Conservation (phyloP, 2,888 invertebrate species). For the Amphipyra tragopoginis region DNA sequence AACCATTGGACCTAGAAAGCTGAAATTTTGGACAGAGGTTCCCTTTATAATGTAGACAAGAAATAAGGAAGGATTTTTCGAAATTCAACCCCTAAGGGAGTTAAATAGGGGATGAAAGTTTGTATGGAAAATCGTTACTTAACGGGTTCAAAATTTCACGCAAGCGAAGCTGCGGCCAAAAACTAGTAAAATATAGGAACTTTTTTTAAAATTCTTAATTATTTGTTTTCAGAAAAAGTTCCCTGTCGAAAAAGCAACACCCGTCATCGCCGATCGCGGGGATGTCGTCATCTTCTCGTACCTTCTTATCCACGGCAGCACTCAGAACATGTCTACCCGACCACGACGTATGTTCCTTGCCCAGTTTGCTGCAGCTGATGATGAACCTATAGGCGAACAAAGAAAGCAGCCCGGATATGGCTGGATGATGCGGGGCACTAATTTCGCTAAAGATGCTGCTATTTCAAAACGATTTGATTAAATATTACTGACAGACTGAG, state of each 20-base stretch:
- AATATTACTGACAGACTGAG: no score
- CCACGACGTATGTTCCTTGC: conserved; percentile 88
- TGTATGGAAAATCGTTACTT: no score
- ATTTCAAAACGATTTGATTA: conserved; percentile 47
- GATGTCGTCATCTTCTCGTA: conserved; percentile 90
- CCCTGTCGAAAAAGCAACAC: conserved; percentile 85
- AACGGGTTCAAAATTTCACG: no score
- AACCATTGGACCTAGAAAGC: no score
- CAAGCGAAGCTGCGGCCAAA: no score
- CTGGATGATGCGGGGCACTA: conserved; percentile 88
- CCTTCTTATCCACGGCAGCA: conserved; percentile 89
- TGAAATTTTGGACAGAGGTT: no score
- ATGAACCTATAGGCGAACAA: conserved; percentile 81
- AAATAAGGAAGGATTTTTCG: no score
- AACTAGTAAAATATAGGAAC: no score
- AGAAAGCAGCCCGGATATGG: conserved; percentile 85
- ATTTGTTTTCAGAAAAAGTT: conserved; percentile 74
- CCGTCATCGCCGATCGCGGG: conserved; percentile 86
- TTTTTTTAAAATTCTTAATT: no score
- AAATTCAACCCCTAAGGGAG: no score
- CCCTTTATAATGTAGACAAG: no score
- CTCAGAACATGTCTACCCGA: conserved; percentile 82
- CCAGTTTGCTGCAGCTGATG: conserved; percentile 88
- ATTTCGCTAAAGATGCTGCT: conserved; percentile 71
- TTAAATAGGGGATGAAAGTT: no score